Percentiles rank a stretch among this genome's conserved stretches.
Conservation (phyloP, 2,113 vertebrate species). For the Equus przewalskii region DNA sequence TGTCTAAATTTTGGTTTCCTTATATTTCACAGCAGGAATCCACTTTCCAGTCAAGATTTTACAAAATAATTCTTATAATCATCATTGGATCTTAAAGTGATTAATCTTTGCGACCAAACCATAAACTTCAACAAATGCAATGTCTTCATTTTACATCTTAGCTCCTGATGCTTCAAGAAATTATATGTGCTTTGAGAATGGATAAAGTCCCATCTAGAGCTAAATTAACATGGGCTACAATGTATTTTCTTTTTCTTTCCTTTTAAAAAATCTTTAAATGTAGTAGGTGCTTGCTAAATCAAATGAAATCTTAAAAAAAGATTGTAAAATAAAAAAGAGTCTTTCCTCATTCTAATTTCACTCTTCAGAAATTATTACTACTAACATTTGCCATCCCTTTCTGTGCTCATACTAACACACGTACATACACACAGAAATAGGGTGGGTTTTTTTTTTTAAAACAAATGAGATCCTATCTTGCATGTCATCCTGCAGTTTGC, state of each 20-base stretch:
- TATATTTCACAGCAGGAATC: constrained; percentile 21
- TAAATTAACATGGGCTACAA: background rate
- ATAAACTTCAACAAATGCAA: background rate
- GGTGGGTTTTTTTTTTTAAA: background rate
- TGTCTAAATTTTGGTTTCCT: constrained; percentile 19
- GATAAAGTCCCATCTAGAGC: background rate
- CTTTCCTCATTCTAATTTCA: background rate
- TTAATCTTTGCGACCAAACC: background rate
- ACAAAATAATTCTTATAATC: background rate
- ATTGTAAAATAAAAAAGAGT: background rate
- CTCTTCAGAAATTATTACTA: background rate
- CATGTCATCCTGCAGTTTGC: background rate
- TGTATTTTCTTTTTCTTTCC: background rate
- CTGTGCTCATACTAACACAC: background rate
- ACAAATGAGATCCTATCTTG: background rate
- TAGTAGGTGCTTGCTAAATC: background rate
- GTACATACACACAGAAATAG: background rate
- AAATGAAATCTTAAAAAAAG: background rate
- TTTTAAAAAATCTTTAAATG: background rate
- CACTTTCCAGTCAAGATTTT: constrained; percentile 11
- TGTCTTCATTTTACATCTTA: background rate
- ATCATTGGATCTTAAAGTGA: background rate
- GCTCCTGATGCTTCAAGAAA: constrained; percentile 13
- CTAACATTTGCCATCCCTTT: background rate
- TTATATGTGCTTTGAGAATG: background rate